A percentile compares a stretch with the other conserved stretches of the same genome.
phyloP scores from a whole-genome alignment of 2,888 invertebrate species.

The Andrena praecox region DNA sequence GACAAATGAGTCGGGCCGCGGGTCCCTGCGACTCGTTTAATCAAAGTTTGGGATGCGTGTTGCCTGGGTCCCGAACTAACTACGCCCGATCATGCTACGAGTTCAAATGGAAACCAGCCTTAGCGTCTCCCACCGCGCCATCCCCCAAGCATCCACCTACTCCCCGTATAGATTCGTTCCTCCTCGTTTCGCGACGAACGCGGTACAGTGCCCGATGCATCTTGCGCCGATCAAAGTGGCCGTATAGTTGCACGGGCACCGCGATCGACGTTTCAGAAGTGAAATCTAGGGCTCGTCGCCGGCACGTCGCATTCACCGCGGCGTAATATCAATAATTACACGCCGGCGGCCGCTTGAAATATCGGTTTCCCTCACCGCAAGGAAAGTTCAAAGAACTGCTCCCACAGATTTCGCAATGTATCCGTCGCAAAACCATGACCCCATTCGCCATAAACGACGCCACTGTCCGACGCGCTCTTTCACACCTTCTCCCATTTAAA shows the following conservation, averaged over 20 bases:
- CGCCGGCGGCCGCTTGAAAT: slow-evolving; percentile 51
- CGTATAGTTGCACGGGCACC: background rate
- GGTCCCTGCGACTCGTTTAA: slow-evolving; percentile 79
- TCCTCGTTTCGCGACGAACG: background rate
- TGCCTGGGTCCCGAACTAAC: slow-evolving; percentile 78
- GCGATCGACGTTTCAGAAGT: slow-evolving; percentile 9
- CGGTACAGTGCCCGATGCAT: no score
- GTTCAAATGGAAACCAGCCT: slow-evolving; percentile 46
- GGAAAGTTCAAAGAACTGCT: slow-evolving; percentile 62
- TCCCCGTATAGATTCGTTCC: background rate
- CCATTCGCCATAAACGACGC: slow-evolving; percentile 57
- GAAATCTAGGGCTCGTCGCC: slow-evolving; percentile 43
- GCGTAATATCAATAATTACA: slow-evolving; percentile 61
- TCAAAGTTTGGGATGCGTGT: slow-evolving; percentile 82
- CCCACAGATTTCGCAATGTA: slow-evolving; percentile 55
- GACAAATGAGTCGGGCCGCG: slow-evolving; percentile 74
- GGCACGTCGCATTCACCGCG: slow-evolving; percentile 40
- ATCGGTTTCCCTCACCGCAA: slow-evolving; percentile 60
- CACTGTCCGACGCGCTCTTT: slow-evolving; percentile 34
- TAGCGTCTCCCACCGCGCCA: slow-evolving; percentile 36
- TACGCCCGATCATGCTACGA: slow-evolving; percentile 80
- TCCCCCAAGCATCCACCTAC: background rate
- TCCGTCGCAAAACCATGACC: slow-evolving; percentile 58
- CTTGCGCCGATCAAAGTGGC: background rate
- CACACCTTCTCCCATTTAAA: slow-evolving; percentile 40